A percentile compares a stretch with the other conserved stretches of the same genome.
phyloP scores from a whole-genome alignment of 2,888 invertebrate genomes.

The Pachymerium ferrugineum region DNA sequence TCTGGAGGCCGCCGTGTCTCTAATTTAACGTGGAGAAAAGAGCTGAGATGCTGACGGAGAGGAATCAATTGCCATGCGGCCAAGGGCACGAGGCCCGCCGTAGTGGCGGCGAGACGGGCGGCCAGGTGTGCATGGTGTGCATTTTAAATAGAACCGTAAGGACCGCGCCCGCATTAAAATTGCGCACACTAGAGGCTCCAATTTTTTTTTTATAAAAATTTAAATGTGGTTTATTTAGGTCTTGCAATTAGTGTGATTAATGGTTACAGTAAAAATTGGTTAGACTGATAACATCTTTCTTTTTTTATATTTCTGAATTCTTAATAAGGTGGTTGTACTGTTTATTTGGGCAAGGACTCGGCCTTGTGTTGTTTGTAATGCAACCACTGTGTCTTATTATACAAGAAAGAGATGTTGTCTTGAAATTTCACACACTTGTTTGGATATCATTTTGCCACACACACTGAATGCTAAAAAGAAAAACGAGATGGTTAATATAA shows the following conservation, averaged over 20 bases:
- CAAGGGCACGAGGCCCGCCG: constrained; percentile 25
- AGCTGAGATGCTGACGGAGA: constrained; percentile 15
- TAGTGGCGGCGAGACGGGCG: constrained; percentile 21
- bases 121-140: constrained; percentile 19
- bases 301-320: not conserved
- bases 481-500: constrained; percentile 7
- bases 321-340: constrained; percentile 12
- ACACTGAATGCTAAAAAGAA: constrained; percentile 10
- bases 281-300: too few species aligned
- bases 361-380: constrained; percentile 23
- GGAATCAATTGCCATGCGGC: constrained; percentile 25
- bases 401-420: constrained; percentile 19
- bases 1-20: constrained; percentile 24
- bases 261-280: too few species aligned
- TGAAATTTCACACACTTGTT: constrained; percentile 22
- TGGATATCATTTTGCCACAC: constrained; percentile 24
- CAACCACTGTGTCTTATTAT: constrained; percentile 15
- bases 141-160: not conserved
- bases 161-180: not conserved
- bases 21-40: constrained; percentile 12
- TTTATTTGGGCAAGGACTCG: constrained; percentile 27
- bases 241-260: too few species aligned
- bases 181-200: not conserved
- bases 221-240: too few species aligned
- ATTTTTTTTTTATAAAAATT: not conserved